These are phyloP conservation scores for Pachymerium ferrugineum DNA, from an alignment of 2,888 invertebrate species.

Conservation along the genomic window DNA sequence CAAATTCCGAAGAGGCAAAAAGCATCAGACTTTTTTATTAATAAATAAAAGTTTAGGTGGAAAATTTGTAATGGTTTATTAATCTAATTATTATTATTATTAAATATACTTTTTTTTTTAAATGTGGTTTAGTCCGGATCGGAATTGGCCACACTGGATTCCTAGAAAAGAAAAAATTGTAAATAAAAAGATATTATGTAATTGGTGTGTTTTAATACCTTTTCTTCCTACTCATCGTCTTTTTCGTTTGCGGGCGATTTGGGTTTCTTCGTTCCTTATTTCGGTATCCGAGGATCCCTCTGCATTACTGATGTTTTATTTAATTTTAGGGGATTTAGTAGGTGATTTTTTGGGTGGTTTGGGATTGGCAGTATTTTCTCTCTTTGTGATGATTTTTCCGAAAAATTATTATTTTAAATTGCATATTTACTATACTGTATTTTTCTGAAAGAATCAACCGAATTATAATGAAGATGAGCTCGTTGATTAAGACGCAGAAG, in stretches of 20 bases:
- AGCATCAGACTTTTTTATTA: background rate
- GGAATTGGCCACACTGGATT: background rate
- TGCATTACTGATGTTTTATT: slow-evolving; percentile 74
- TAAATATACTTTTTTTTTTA: background rate
- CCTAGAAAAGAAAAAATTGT: background rate
- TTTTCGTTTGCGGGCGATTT: slow-evolving; percentile 33
- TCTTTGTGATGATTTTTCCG: slow-evolving; percentile 5
- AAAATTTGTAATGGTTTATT: no score
- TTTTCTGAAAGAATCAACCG: slow-evolving; percentile 37
- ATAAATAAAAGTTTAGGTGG: no score
- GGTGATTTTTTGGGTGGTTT: slow-evolving; percentile 43
- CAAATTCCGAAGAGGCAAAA: slow-evolving; percentile 58
- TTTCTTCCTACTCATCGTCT: slow-evolving; percentile 41
- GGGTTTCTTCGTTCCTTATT: slow-evolving; percentile 44
- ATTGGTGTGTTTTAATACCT: slow-evolving; percentile 23
- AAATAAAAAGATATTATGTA: slow-evolving; percentile 49
- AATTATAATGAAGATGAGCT: slow-evolving; percentile 57
- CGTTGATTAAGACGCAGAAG: slow-evolving; percentile 76
- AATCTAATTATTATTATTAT: no score
- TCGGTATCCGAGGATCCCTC: slow-evolving; percentile 52
- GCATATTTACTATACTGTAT: background rate
- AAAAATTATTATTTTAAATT: background rate
- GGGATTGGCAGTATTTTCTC: slow-evolving; percentile 37
- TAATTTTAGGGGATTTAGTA: slow-evolving; percentile 69
- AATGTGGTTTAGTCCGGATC: background rate